A percentile compares a stretch with the other conserved stretches of the same genome.
These are phyloP conservation scores for Sebastiscus albofasciatus DNA, from an alignment of 2,797 vertebrate species.

Conservation along the genomic window DNA sequence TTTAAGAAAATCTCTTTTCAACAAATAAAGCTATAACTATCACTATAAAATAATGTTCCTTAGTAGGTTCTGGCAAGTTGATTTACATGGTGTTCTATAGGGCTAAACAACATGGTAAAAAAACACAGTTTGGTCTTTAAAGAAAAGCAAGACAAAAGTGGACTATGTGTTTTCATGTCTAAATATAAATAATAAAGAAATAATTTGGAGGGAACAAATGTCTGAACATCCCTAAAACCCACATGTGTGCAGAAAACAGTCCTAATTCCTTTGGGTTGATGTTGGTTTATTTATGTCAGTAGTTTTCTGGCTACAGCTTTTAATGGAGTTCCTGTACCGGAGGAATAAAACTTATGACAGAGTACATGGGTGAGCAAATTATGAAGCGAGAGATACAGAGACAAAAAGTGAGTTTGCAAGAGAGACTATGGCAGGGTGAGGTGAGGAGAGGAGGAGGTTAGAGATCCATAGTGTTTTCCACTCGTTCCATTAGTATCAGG, in stretches of 20 bases:
- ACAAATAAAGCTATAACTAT: not conserved
- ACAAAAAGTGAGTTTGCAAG: constrained; percentile 22
- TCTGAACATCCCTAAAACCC: not conserved
- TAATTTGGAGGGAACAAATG: not conserved
- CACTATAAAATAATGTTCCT: not conserved
- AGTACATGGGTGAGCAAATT: constrained; percentile 28
- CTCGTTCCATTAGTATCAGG: constrained; percentile 52
- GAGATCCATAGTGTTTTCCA: constrained; percentile 64
- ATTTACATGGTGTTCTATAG: too few species aligned
- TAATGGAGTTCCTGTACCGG: constrained; percentile 39
- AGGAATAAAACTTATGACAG: constrained; percentile 31
- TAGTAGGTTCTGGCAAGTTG: too few species aligned
- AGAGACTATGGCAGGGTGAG: constrained; percentile 24
- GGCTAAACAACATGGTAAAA: not conserved
- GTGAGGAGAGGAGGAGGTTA: constrained; percentile 16
- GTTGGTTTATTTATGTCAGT: constrained; percentile 31
- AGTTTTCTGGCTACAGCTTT: constrained; percentile 13
- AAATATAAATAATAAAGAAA: not conserved
- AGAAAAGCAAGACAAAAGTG: not conserved
- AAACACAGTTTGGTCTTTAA: not conserved
- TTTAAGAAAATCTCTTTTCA: not conserved
- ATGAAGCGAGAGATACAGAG: not conserved
- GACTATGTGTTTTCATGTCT: not conserved
- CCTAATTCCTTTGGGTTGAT: not conserved
- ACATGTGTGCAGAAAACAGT: not conserved